Evolutionary conservation across 1,140 invertebrate species (phyloP).

Genomic region (Stegodyphus dumicola): DNA sequence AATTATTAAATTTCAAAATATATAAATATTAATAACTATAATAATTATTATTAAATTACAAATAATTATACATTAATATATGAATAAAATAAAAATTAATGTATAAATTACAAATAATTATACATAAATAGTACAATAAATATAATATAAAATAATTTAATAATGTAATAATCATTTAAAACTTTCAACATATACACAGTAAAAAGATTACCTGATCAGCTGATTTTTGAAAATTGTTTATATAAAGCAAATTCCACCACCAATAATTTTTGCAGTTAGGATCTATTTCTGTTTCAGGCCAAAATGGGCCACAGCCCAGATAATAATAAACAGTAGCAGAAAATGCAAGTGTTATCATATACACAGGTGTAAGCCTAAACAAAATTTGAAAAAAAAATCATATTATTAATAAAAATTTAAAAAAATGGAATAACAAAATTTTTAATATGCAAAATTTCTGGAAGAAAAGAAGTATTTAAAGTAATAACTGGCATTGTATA

Average conservation of each 20-base stretch:
- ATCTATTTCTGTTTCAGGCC: neutral
- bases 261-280: constrained; percentile 60
- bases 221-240: constrained; percentile 57
- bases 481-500: no score
- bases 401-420: neutral
- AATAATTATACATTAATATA: no score
- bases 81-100: no score
- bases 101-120: no score
- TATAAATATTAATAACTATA: no score
- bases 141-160: no score
- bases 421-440: no score
- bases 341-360: constrained; percentile 34
- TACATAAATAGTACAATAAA: no score
- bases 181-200: neutral
- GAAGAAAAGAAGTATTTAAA: no score
- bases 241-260: constrained; percentile 64
- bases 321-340: constrained; percentile 12
- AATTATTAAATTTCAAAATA: no score
- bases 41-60: no score
- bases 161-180: neutral
- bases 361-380: constrained; percentile 49
- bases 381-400: neutral
- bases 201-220: constrained; percentile 22
- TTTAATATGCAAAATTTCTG: no score
- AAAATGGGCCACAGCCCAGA: constrained; percentile 57